These are phyloP conservation scores for Plestiodon gilberti DNA, from an alignment of 2,113 vertebrate species.

Conservation along the genomic window DNA sequence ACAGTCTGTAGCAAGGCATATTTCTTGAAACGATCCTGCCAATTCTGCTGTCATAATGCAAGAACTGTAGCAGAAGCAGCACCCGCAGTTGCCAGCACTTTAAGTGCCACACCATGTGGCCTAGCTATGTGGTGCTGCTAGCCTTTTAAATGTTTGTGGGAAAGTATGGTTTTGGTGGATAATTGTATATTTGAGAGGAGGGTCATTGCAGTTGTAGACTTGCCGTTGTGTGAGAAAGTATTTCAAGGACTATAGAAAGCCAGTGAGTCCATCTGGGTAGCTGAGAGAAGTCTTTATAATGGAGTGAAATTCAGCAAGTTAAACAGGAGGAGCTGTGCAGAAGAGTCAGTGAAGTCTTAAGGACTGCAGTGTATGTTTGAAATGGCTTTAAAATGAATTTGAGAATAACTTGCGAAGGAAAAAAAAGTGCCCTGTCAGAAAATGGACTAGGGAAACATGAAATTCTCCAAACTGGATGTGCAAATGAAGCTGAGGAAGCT, in stretches of 20 bases:
- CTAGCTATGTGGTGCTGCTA: background rate
- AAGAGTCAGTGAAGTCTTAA: no score
- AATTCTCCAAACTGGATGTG: background rate
- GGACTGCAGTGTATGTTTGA: background rate
- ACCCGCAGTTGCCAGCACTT: fast-evolving
- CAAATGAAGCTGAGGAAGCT: background rate
- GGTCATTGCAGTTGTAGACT: no score
- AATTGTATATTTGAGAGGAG: background rate
- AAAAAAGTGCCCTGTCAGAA: background rate
- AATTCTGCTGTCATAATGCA: background rate
- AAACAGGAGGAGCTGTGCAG: background rate
- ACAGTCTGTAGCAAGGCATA: background rate
- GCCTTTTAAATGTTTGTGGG: background rate
- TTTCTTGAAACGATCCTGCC: background rate
- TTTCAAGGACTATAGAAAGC: background rate
- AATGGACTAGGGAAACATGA: background rate
- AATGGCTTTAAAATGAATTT: background rate
- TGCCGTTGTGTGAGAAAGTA: background rate
- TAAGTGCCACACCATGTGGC: background rate
- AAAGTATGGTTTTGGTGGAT: background rate
- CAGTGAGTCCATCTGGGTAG: background rate
- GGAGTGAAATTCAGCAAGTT: background rate
- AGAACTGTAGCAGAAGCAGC: background rate
- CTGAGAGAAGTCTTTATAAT: background rate
- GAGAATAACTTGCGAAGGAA: no score